Evolutionary conservation across 2,888 invertebrate species (phyloP), one percentile per base, ranked within the genome.

Genomic region (Aricia artaxerxes): DNA sequence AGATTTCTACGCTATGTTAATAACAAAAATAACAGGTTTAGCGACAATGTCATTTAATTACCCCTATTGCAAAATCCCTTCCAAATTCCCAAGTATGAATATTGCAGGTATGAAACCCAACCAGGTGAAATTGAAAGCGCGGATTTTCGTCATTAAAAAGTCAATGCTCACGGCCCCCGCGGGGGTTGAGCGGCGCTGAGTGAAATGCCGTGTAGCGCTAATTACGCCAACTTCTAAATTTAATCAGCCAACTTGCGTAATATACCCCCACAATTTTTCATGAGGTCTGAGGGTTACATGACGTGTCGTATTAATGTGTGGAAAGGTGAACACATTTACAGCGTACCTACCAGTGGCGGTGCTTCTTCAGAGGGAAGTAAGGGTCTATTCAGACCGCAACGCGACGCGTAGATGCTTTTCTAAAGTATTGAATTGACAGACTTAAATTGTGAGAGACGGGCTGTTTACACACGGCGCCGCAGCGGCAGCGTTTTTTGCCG

Each of bases 171-270:
- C 83, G 83, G 82, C 83, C 80, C 85, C 83, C 86, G 73, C 64
- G 85, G 85, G 85, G 69, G 81, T 87, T 87, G 87, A 89, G 88
- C 86, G 88, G 80, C 82, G 84, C 91, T 91, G 93, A 94, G 94
- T 94, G 94, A 93, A 94, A 92, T 92, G 91, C 91, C 88, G 91
- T 94, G 94, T 94, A 86, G 87, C 83, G 83, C 90, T 94, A 94
- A 94, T 94, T 94, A 94, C 90, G 84, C 85, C 89, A 94, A 94
- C 92, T 94, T 94, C 90, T 91, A 92, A 93, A 94, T 94, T 94
- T 94, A 94, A 94, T 93, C 92, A 94, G 89, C 88, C 91, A 93
- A 94, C 87, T 94, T 93, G 85, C 85, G 88, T 89, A 91, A 93
- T 91, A 85, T 83, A 86, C 86, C 88, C 88, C 88, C 89, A 91